Base-by-base conservation (phyloP, 1,140 invertebrate genomes). In the Pseudoatta argentina region DNA sequence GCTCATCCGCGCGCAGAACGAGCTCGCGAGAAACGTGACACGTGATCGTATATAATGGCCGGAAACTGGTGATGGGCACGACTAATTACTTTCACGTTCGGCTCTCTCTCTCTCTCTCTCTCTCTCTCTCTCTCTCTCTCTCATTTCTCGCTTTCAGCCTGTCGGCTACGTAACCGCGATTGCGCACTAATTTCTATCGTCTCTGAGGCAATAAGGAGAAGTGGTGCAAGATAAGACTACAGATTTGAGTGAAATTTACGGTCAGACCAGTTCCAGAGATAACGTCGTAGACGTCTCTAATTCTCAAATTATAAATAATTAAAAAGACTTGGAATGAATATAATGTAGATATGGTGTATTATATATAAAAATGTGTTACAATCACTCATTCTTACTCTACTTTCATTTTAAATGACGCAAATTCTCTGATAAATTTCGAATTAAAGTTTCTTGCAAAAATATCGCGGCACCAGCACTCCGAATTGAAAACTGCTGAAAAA, bases 51-150 rank as follows among this genome's bases (percentile, higher is more conserved):
- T 69, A 88, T 89, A 88, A 89, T 86, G 78, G 63, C 72, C 88
- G 88, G 88, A 89, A 89, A 89, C 83, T 55, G 67, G 18, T 78
- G 88, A 89, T 89, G 85, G 88, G 66, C 85, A 83, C 72, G 86
- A 89, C 88, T 89, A 89, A 89, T 89, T 89, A 89, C 88, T 67
- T 78, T 64, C 72, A n/a, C 87, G 88, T 90, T 85, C 59, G 39
- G 27, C 24, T 86, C 16, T 34, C 66, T 67, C 71, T 39, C 39
- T 75, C 44, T 71, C 82, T 64, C 76, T 59, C 61, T n/a, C 66
- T 21, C 55, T 51, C 27, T 39, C 8, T 51, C n/a, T 61, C 21
- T 55, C 51, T 63, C 73, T 51, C 77, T 59, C 61, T 61, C 67
- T 30, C 64, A 44, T 67, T 24, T 69, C 39, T 76, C 75, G 59